phyloP scores from a whole-genome alignment of 1,140 invertebrate species.

The Trypoxylus dichotomus region DNA sequence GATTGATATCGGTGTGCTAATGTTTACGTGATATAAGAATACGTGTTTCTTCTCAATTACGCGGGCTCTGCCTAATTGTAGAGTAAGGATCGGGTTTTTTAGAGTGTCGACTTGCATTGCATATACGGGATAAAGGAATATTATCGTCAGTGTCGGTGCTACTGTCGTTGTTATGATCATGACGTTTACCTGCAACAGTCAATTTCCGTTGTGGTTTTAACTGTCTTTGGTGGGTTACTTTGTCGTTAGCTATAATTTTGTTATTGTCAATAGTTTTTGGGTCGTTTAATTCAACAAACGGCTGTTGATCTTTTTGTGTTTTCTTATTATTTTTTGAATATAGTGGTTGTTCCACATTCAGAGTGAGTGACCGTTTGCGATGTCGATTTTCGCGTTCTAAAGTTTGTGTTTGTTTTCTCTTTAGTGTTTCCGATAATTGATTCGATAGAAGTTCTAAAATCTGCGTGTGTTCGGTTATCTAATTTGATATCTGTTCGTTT shows the following conservation, averaged over 20 bases:
- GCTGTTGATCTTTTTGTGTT: no score
- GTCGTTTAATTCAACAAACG: not conserved
- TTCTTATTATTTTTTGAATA: no score
- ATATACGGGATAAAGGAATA: not conserved
- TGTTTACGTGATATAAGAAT: not conserved
- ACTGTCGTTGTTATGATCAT: not conserved
- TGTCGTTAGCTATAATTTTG: not conserved
- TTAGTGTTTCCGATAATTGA: not conserved
- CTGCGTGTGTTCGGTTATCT: not conserved
- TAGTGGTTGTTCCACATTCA: not conserved
- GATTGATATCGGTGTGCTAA: not conserved
- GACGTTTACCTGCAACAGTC: not conserved
- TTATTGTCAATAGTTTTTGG: not conserved
- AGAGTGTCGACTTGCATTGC: not conserved
- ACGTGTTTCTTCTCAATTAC: not conserved
- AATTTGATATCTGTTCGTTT: no score
- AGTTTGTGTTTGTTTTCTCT: not conserved
- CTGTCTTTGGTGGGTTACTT: not conserved
- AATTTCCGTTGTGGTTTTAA: not conserved
- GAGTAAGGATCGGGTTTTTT: not conserved
- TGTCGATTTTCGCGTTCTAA: not conserved
- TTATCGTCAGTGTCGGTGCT: not conserved
- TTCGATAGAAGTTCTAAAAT: not conserved
- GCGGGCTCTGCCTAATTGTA: not conserved
- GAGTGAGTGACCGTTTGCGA: no score